A percentile compares a stretch with the other conserved stretches of the same genome.
These are phyloP conservation scores for Pao palembangensis DNA, from an alignment of 2,113 vertebrate species.

Conservation along the genomic window DNA sequence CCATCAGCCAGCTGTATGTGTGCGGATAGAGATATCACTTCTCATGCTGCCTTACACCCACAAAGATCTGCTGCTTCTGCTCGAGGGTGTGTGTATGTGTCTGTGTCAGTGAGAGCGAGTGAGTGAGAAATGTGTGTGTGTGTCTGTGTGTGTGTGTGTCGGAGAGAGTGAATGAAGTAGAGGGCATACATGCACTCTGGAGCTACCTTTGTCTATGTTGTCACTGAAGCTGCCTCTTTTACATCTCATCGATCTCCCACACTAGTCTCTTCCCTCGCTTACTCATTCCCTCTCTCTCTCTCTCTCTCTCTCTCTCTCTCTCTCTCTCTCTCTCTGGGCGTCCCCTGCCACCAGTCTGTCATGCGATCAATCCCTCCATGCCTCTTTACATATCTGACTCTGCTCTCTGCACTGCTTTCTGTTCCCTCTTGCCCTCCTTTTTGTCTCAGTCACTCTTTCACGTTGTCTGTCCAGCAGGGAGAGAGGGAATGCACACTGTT, in stretches of 20 bases:
- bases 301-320: slow-evolving; percentile 14
- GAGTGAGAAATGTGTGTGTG: slow-evolving; percentile 7
- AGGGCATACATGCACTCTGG: slow-evolving; percentile 49
- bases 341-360: slow-evolving; percentile 52
- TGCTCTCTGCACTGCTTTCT: slow-evolving; percentile 33
- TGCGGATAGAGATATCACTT: slow-evolving; percentile 53
- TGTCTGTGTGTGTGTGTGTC: neutral
- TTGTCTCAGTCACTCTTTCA: slow-evolving; percentile 48
- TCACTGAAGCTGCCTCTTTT: slow-evolving; percentile 59
- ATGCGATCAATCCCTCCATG: slow-evolving; percentile 60
- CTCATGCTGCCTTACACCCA: slow-evolving; percentile 60
- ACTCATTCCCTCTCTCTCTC: slow-evolving; percentile 16
- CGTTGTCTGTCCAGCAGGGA: slow-evolving; percentile 54
- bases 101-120: slow-evolving; percentile 17
- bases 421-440: slow-evolving; percentile 16
- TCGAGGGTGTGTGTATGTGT: slow-evolving; percentile 47
- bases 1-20: slow-evolving; percentile 53
- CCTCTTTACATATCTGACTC: slow-evolving; percentile 56
- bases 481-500: slow-evolving; percentile 61
- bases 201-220: slow-evolving; percentile 65
- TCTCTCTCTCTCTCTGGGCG: slow-evolving; percentile 9
- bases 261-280: slow-evolving; percentile 12
- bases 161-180: slow-evolving; percentile 55
- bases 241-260: slow-evolving; percentile 35
- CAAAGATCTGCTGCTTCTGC: slow-evolving; percentile 55